Conservation (phyloP, 2,888 invertebrate genomes). For the Agrotis exclamationis region DNA sequence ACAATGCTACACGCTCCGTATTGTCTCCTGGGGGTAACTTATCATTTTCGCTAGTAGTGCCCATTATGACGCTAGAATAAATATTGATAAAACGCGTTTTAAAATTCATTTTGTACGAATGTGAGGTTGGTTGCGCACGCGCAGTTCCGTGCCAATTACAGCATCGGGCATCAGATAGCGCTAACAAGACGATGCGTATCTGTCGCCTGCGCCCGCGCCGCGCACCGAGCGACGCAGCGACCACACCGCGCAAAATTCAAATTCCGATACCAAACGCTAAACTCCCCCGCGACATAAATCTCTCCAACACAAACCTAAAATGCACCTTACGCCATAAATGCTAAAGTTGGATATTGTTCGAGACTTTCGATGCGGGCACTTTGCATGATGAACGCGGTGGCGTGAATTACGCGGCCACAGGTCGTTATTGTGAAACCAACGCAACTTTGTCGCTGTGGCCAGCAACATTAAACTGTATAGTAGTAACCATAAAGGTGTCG, state of each 20-base stretch:
- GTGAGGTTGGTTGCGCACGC: constrained; percentile 72
- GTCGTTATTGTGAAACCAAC: constrained; percentile 78
- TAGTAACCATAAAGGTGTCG: constrained; percentile 26
- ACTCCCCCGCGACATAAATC: constrained; percentile 83
- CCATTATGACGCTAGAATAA: constrained; percentile 67
- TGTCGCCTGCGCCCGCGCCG: constrained; percentile 62
- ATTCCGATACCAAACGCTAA: constrained; percentile 82
- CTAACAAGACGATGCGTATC: constrained; percentile 90
- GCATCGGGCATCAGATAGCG: constrained; percentile 88
- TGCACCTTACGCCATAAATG: constrained; percentile 34
- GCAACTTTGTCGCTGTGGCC: not conserved
- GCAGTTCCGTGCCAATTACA: constrained; percentile 88
- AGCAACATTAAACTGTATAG: constrained; percentile 54
- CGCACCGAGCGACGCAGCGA: constrained; percentile 62
- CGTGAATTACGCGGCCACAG: constrained; percentile 89
- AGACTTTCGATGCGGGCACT: constrained; percentile 71
- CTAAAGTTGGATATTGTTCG: constrained; percentile 64
- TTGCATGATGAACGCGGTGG: constrained; percentile 89
- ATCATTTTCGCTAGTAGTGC: constrained; percentile 51
- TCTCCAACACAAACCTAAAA: constrained; percentile 45
- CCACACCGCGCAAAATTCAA: constrained; percentile 80
- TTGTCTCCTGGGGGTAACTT: constrained; percentile 32
- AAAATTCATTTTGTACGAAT: constrained; percentile 74
- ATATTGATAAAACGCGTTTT: constrained; percentile 71
- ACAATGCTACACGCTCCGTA: constrained; percentile 8